Evolutionary conservation across 2,113 vertebrate genomes (phyloP).

Genomic region (Rissa tridactyla): DNA sequence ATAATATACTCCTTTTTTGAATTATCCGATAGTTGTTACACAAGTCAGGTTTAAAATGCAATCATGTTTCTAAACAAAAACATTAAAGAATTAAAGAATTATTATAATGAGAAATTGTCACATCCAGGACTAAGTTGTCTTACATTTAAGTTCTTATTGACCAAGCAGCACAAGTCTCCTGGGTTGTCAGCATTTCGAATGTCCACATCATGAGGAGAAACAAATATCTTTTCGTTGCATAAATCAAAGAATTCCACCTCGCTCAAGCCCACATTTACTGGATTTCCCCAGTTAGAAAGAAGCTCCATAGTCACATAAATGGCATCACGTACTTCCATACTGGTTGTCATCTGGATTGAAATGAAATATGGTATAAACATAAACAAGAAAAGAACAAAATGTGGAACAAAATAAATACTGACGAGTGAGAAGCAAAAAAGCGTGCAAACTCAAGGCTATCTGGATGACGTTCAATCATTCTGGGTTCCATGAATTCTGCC

Average conservation of each 20-base stretch:
- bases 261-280: slow-evolving; percentile 82
- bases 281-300: slow-evolving; percentile 92
- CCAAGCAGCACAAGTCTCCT: slow-evolving; percentile 84
- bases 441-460: not conserved
- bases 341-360: not conserved
- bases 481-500: not conserved
- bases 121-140: slow-evolving; percentile 14
- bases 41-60: not conserved
- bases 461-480: not conserved
- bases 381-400: not conserved
- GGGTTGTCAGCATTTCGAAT: slow-evolving; percentile 79
- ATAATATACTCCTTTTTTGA: not conserved
- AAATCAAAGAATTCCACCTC: slow-evolving; percentile 92
- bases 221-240: slow-evolving; percentile 79
- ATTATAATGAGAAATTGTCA: not conserved
- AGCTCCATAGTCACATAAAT: slow-evolving; percentile 92
- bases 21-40: not conserved
- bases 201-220: slow-evolving; percentile 91
- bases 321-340: slow-evolving; percentile 68
- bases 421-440: not conserved
- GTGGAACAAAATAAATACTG: not conserved
- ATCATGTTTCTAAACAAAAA: not conserved
- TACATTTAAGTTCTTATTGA: slow-evolving; percentile 85
- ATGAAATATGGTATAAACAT: not conserved
- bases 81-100: not conserved